Evolutionary conservation across 2,797 vertebrate species (phyloP), one percentile per base, ranked within the genome.

Genomic region (Oreochromis mossambicus): DNA sequence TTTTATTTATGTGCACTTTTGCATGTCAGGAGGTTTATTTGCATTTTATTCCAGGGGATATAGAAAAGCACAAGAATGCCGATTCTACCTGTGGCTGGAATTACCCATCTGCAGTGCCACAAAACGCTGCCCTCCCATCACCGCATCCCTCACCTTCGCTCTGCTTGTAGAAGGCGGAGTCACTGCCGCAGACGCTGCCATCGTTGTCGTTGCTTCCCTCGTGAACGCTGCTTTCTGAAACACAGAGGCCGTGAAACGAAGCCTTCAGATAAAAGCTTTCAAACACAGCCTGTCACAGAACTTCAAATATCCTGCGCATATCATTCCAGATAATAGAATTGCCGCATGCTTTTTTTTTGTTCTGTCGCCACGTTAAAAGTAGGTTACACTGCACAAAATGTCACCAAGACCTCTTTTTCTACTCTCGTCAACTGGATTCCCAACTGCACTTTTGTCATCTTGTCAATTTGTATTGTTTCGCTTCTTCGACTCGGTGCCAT

Each of bases 131-230:
- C 11, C 1, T 24, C n/a, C 78, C 63, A 66, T 82, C 79, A 43
- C 12, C 5, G 1, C 73, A 5, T 63, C 61, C 29, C 90, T 91
- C 87, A 95, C 98, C 98, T 98, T 99, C 98, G 46, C 97, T 97
- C 91, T 99, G 98, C 88, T 94, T 97, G 94, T 98, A 98, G 94
- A 98, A 98, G 6, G 97, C 96, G 5, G 98, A 98, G 91, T 99
- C 98, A 61, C 98, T 99, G 92, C 98, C 98, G 81, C 97, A 98
- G 87, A 97, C 4, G 86, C 97, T 99, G 94, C 97, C 98, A 95
- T 98, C 98, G 87, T 99, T 98, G 92, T 99, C 98, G 87, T 97
- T 94, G 91, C 97, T 98, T 89, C 97, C 96, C 85, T 98, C 98
- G 88, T 96, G 96, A 91, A 96, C 91, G 48, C 96, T 97, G 95